Percentiles rank a stretch among this genome's conserved stretches.
phyloP scores from a whole-genome alignment of 2,797 vertebrate genomes.

The Staurois parvus region DNA sequence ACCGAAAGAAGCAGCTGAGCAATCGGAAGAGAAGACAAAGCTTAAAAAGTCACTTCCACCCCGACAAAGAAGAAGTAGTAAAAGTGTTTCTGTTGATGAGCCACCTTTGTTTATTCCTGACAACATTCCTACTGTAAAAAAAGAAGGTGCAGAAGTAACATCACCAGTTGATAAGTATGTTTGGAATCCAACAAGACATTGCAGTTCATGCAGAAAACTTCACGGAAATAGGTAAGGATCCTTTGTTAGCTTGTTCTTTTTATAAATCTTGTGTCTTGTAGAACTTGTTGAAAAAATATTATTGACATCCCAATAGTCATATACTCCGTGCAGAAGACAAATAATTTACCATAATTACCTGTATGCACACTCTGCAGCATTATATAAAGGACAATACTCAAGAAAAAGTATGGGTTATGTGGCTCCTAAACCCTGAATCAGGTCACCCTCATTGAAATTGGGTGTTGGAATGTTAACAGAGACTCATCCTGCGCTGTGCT shows the following conservation, averaged over 20 bases:
- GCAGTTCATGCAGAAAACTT: slow-evolving; percentile 93
- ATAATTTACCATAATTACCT: neutral
- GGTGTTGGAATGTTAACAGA: too few relatives aligned
- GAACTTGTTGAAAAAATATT: too few relatives aligned
- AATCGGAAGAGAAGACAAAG: slow-evolving; percentile 81
- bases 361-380: neutral
- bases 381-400: too few relatives aligned
- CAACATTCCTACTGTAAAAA: slow-evolving; percentile 91
- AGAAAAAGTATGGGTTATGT: too few relatives aligned
- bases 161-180: slow-evolving; percentile 79
- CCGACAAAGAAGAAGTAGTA: slow-evolving; percentile 86
- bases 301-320: too few relatives aligned
- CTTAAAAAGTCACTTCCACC: slow-evolving; percentile 85
- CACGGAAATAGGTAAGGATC: slow-evolving; percentile 93
- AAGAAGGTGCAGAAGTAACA: slow-evolving; percentile 79
- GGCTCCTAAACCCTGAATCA: too few relatives aligned
- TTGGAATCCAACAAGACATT: slow-evolving; percentile 95
- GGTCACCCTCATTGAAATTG: too few relatives aligned
- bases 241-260: neutral
- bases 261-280: too few relatives aligned
- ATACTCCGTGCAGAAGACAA: slow-evolving; percentile 14
- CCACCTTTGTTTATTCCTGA: slow-evolving; percentile 96
- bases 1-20: slow-evolving; percentile 69
- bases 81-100: slow-evolving; percentile 92
- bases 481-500: too few relatives aligned